phyloP scores from a whole-genome alignment of 2,797 vertebrate species.

The Myoxocephalus aenaeus region DNA sequence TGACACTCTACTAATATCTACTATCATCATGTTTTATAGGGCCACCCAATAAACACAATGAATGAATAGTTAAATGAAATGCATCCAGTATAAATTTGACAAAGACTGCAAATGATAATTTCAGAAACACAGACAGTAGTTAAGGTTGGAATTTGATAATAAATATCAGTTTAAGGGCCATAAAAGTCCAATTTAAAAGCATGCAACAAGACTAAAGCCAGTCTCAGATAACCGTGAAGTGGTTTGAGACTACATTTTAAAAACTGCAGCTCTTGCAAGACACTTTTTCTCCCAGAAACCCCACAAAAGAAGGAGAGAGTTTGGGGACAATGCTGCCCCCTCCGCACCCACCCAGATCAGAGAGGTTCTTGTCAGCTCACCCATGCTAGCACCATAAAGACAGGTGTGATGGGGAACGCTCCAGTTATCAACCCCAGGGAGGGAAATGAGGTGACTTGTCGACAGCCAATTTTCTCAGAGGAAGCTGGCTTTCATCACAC shows the following conservation, averaged over 20 bases:
- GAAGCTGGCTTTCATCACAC: slow-evolving; percentile 83
- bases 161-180: background rate
- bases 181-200: background rate
- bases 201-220: background rate
- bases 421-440: slow-evolving; percentile 76
- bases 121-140: background rate
- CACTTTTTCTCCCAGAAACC: slow-evolving; percentile 15
- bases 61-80: too few species aligned
- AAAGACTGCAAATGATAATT: background rate
- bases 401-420: slow-evolving; percentile 76
- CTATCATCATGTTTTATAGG: background rate
- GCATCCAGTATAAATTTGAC: background rate
- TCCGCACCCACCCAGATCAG: slow-evolving; percentile 68
- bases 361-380: slow-evolving; percentile 75
- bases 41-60: background rate
- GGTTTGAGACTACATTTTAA: background rate
- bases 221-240: background rate
- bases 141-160: background rate
- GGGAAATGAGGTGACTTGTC: slow-evolving; percentile 80
- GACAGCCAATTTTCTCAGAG: slow-evolving; percentile 85
- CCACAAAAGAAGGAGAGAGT: slow-evolving; percentile 1
- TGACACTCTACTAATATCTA: background rate
- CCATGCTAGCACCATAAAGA: slow-evolving; percentile 64
- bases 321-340: slow-evolving; percentile 39
- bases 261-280: slow-evolving; percentile 14